Evolutionary conservation across 1,140 invertebrate species (phyloP).

Genomic region (Zaprionus capensis): DNA sequence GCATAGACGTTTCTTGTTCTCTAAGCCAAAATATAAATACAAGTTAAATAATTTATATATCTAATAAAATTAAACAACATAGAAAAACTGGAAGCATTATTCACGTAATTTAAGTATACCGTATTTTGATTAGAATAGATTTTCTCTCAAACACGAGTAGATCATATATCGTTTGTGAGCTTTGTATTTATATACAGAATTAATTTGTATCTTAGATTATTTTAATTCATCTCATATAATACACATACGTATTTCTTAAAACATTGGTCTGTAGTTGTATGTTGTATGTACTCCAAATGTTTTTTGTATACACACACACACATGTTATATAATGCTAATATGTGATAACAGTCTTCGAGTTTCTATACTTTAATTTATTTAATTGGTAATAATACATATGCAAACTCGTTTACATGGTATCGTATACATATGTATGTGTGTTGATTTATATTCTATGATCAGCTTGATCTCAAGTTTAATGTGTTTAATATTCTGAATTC

Average conservation of each 20-base stretch:
- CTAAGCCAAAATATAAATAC: constrained; percentile 15
- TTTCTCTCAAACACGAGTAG: background rate
- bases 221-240: background rate
- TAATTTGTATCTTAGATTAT: background rate
- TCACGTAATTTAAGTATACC: constrained; percentile 33
- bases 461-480: background rate
- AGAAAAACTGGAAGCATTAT: constrained; percentile 65
- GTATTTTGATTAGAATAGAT: constrained; percentile 45
- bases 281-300: background rate
- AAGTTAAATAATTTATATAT: constrained; percentile 15
- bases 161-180: background rate
- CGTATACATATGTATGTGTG: constrained; percentile 20
- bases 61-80: constrained; percentile 50
- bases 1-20: constrained; percentile 48
- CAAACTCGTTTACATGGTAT: background rate
- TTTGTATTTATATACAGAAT: background rate
- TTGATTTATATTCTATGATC: background rate
- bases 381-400: constrained; percentile 70
- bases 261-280: background rate
- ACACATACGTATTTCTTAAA: background rate
- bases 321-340: constrained; percentile 35
- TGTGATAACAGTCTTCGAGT: constrained; percentile 69
- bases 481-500: no score
- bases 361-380: constrained; percentile 16
- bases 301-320: background rate